Evolutionary conservation across 2,888 invertebrate species (phyloP), one percentile per base, ranked within the genome.

Genomic region (Xanthorhoe designata): DNA sequence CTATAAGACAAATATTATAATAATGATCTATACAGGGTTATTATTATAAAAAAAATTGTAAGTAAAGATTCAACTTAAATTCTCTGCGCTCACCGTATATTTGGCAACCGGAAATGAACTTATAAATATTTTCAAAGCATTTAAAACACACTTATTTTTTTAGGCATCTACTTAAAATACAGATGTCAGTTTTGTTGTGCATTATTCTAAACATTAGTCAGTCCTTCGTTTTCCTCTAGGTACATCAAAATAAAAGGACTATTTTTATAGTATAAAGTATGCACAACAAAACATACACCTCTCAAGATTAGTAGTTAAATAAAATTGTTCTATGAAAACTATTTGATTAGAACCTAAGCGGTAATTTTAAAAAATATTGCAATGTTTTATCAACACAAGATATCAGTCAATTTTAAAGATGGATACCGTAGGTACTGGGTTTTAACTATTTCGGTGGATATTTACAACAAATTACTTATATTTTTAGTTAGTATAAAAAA

Each of bases 1-100:
- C 8, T 62, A 78, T 58, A 59, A 60, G 52, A 70, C 63, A 64
- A 68, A 65, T 70, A 68, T 60, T 56, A 68, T 35, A 65, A 72
- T 70, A 63, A 63, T 60, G 45, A 42, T 55, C 55, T 67, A 60
- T 8, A 64, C 19, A 24, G 32, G 51, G 59, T 74, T 42, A 65
- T 64, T 66, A 70, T 64, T 66, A n/a, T 62, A 42, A 52, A 60
- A 60, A 56, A 56, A 61, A 56, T 56, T 54, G 7, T 45, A 32
- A 29, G 51, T 62, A 51, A 50, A 63, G 19, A 57, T 52, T 56
- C 29, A 56, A 56, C 38, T 49, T 61, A 47, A 47, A 3, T 45
- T 42, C 29, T 19, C 47, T 15, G 47, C 17, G 15, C 4, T n/a
- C 24, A 24, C 29, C 47, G 24, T 24, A 47, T 17, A 57, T 47